Base-by-base conservation (phyloP, 2,113 vertebrate genomes). In the Chionis minor region DNA sequence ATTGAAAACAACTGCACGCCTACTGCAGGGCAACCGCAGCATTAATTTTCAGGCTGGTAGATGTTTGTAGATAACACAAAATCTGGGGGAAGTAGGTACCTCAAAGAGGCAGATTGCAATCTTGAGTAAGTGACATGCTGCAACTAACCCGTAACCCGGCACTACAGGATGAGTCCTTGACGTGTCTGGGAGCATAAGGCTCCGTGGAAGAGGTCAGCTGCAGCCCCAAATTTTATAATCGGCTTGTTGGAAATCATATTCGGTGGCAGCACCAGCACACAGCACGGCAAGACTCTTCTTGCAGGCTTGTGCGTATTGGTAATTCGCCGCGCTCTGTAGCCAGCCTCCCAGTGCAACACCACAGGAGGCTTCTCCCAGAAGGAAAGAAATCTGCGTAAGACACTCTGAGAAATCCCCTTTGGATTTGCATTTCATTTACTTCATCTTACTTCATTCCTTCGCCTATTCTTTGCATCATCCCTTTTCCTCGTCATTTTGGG, bases 1-100 rank as follows among this genome's bases (percentile, higher is more conserved):
- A 83, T 75, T 96, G 86, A 90, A 94, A 85, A 96, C 35, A 88
- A 94, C 74, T 52, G 33, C 52, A 83, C 78, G 81, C 75, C 72
- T 79, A 70, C 78, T 89, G 67, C 55, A 95, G 86, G 66, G 80
- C 87, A 94, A 96, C 79, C 81, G 79, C 91, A 97, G 85, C 80
- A 73, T 49, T 51, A 44, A 66, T 66, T 78, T 92, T 70, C 42
- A 83, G 47, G 33, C 44, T 51, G 54, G 42, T 55, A 78, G 63
- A 45, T 42, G 27, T 66, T 40, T 69, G 23, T 16, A 58, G 38
- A 17, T 32, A 75, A 51, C 32, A 12, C 27, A 78, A 71, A 63
- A 82, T 72, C 26, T 49, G 27, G 27, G 20, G 15, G 14, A 72
- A 80, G 27, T 6, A 45, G 9, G 22, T 19, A 47, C 9, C 40